These are phyloP conservation scores for Aurelia aurita DNA, from an alignment of 30 jellyfish, hydroid and myxozoan genomes.

Conservation along the genomic window DNA sequence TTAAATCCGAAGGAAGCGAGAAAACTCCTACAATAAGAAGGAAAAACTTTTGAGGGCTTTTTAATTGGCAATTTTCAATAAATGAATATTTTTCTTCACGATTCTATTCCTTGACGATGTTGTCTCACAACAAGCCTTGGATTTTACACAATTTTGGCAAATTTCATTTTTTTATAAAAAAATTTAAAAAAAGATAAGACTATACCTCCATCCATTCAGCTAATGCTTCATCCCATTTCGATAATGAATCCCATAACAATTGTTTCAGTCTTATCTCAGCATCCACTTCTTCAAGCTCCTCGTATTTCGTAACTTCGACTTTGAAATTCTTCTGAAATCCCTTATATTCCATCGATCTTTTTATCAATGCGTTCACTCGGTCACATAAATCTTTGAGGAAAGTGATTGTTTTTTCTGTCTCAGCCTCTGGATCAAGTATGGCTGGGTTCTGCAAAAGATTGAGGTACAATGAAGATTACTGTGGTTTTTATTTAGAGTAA, in stretches of 20 bases:
- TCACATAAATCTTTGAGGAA: conserved; percentile 65
- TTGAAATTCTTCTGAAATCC: conserved; percentile 92
- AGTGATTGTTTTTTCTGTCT: conserved; percentile 60
- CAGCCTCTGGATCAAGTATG: conserved; percentile 86
- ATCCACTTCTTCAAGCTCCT: conserved; percentile 91
- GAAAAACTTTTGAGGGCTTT: no score
- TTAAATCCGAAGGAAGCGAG: no score
- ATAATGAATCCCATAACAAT: conserved; percentile 88
- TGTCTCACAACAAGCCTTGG: no score
- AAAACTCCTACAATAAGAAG: no score
- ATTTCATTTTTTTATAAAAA: no score
- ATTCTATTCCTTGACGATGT: no score
- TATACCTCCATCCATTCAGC: conserved; percentile 88
- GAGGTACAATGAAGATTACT: no score
- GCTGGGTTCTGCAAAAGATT: conserved; percentile 75
- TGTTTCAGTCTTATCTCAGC: conserved; percentile 92
- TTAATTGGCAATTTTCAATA: no score
- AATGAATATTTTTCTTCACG: no score
- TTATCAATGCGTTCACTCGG: conserved; percentile 76
- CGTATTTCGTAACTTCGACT: conserved; percentile 97
- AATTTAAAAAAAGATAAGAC: background rate
- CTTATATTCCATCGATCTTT: conserved; percentile 75
- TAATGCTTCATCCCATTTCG: conserved; percentile 89
- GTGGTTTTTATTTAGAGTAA: no score
- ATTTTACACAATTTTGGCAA: no score